Evolutionary conservation across 2,888 invertebrate genomes (phyloP).

Genomic region (Macrophya alboannulata): DNA sequence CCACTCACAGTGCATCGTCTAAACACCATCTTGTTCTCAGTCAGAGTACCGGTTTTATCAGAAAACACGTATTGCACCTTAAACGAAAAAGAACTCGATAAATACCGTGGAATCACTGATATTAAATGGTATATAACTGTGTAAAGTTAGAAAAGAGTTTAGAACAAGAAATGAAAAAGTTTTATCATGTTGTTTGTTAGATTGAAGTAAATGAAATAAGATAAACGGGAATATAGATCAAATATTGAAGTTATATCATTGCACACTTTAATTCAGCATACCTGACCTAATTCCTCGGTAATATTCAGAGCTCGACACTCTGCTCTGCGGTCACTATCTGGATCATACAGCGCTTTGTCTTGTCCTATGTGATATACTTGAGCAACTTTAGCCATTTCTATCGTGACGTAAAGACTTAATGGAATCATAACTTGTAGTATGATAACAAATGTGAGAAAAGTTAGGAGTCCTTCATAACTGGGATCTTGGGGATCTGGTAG

Average conservation of each 20-base stretch:
- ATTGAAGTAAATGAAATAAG: neutral
- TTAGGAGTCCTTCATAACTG: slow-evolving; percentile 89
- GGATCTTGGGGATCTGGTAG: slow-evolving; percentile 84
- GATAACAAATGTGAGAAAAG: slow-evolving; percentile 98
- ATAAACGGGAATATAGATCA: slow-evolving; percentile 18
- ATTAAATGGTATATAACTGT: slow-evolving; percentile 3
- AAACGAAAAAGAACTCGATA: slow-evolving; percentile 50
- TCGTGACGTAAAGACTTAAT: slow-evolving; percentile 96
- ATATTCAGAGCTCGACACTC: slow-evolving; percentile 98
- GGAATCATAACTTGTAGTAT: slow-evolving; percentile 99
- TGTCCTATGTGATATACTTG: slow-evolving; percentile 98
- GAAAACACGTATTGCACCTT: slow-evolving; percentile 95
- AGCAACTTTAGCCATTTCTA: slow-evolving; percentile 97
- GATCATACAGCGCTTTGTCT: slow-evolving; percentile 93
- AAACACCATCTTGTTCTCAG: slow-evolving; percentile 99
- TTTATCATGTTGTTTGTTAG: neutral
- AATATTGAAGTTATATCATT: neutral
- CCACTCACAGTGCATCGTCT: slow-evolving; percentile 94
- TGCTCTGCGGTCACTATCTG: slow-evolving; percentile 89
- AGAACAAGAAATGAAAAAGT: neutral
- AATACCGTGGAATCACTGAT: slow-evolving; percentile 1
- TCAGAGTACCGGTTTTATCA: slow-evolving; percentile 98
- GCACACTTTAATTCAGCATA: slow-evolving; percentile 73
- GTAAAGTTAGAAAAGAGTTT: neutral
- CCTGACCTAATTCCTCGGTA: slow-evolving; percentile 98